Evolutionary conservation across 1,140 invertebrate species (phyloP).

Genomic region (Brachionus koreanus): DNA sequence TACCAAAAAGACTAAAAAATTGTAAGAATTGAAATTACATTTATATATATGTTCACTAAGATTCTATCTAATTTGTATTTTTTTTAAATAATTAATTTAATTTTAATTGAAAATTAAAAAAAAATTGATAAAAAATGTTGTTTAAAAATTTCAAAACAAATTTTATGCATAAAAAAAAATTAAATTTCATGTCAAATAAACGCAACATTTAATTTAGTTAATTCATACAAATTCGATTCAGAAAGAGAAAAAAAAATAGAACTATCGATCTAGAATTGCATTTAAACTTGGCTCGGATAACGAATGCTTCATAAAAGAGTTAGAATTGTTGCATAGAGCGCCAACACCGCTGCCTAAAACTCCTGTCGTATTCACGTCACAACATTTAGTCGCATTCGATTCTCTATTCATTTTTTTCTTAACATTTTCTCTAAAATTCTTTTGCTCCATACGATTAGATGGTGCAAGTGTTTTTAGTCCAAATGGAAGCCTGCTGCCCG

Average conservation of each 20-base stretch:
- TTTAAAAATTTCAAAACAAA: slow-evolving; percentile 26
- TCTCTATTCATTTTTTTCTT: background rate
- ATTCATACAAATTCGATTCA: slow-evolving; percentile 12
- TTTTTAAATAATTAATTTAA: background rate
- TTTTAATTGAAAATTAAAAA: background rate
- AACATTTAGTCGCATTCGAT: background rate
- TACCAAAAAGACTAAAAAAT: slow-evolving; percentile 3
- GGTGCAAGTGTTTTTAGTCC: slow-evolving; percentile 13
- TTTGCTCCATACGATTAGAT: background rate
- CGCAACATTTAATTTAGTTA: background rate
- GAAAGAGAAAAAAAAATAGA: background rate
- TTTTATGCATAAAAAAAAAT: background rate
- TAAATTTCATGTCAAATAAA: background rate
- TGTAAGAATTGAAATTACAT: background rate
- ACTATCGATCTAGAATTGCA: slow-evolving; percentile 24
- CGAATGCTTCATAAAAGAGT: slow-evolving; percentile 9
- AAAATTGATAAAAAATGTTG: slow-evolving; percentile 4
- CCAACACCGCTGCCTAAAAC: slow-evolving; percentile 15
- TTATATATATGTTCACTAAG: background rate
- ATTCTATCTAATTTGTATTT: background rate
- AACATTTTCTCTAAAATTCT: slow-evolving; percentile 10
- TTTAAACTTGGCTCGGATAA: slow-evolving; percentile 38
- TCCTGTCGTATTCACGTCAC: background rate
- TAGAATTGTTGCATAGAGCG: background rate
- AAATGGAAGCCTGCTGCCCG: background rate